Base-by-base conservation (phyloP, 2,888 invertebrate species). In the Chrysopilus asiliformis region DNA sequence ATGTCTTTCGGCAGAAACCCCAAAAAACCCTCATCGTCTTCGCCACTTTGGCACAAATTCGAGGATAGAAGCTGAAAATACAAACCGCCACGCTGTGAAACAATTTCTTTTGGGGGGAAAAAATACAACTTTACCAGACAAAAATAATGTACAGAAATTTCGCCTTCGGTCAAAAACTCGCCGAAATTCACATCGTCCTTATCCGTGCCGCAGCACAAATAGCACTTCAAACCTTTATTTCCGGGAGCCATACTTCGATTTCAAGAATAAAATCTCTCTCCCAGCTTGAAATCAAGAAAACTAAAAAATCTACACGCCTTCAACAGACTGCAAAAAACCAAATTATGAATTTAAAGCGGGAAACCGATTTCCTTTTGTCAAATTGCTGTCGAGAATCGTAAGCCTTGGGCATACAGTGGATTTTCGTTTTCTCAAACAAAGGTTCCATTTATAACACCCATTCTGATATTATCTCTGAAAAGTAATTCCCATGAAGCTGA, bases 1-100 rank as follows among this genome's bases (percentile, higher is more conserved):
- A 89, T 84, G 53, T 89, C 86, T 0, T 56, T 49, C 2, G 68
- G 60, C 22, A 80, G 52, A 54, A 89, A 89, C 1, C 85, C 83
- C 42, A 78, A 64, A 19, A 87, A 71, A 0, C 83, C 84, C 36
- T 79, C 71, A 3, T 70, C 58, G 41, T 80, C 81, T 6, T 55
- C 54, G 0, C 79, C 82, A 44, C 69, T 73, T 51, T 85, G 84
- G 29, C 69, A 55, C 49, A 84, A 61, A 39, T 74, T 75, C 4
- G 79, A 75, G 1, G 83, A 77, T 28, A 84, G 58, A 8, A 85
- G 62, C 82, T 82, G 55, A 14, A 63, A 65, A 41, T 47, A 49
- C 26, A 40, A 37, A 9, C n/a, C n/a, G n/a, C n/a, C n/a, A 29
- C 34, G 15, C n/a, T 15, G 14, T 10, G 7, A 22, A 22, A 9